A percentile compares a stretch with the other conserved stretches of the same genome.
phyloP scores from a whole-genome alignment of 1,140 invertebrate genomes.

The Rhopalosiphum padi region DNA sequence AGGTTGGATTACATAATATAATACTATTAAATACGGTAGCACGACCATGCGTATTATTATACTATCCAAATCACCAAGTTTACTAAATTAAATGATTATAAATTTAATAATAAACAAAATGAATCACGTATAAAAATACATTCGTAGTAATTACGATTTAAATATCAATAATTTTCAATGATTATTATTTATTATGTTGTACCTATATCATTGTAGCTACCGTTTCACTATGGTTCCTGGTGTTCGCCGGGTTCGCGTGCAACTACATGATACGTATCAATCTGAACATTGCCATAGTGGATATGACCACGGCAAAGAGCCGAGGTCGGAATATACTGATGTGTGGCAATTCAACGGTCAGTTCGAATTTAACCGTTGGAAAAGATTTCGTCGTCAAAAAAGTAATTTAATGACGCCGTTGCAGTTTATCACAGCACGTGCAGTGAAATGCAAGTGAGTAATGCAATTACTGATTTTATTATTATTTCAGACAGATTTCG shows the following conservation, averaged over 20 bases:
- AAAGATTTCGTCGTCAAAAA: neutral
- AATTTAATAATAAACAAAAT: too few species aligned
- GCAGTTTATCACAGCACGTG: neutral
- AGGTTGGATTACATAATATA: too few species aligned
- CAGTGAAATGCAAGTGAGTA: neutral
- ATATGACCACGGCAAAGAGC: constrained; percentile 72
- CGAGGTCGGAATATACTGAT: neutral
- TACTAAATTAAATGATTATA: too few species aligned
- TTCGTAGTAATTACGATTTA: neutral
- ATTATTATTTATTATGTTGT: neutral
- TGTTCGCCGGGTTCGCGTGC: constrained; percentile 77
- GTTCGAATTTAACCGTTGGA: neutral
- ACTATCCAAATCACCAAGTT: too few species aligned
- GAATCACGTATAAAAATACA: too few species aligned
- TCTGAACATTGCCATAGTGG: constrained; percentile 85
- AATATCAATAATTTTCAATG: too few species aligned
- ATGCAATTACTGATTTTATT: neutral
- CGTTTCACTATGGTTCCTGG: constrained; percentile 70
- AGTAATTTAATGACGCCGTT: neutral
- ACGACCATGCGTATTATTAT: too few species aligned
- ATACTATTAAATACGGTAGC: too few species aligned
- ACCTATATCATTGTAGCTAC: constrained; percentile 63
- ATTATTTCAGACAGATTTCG: constrained; percentile 63
- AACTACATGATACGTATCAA: constrained; percentile 85
- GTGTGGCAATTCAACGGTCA: neutral